phyloP scores from a whole-genome alignment of 2,888 invertebrate genomes.

The Andrena praecox region DNA sequence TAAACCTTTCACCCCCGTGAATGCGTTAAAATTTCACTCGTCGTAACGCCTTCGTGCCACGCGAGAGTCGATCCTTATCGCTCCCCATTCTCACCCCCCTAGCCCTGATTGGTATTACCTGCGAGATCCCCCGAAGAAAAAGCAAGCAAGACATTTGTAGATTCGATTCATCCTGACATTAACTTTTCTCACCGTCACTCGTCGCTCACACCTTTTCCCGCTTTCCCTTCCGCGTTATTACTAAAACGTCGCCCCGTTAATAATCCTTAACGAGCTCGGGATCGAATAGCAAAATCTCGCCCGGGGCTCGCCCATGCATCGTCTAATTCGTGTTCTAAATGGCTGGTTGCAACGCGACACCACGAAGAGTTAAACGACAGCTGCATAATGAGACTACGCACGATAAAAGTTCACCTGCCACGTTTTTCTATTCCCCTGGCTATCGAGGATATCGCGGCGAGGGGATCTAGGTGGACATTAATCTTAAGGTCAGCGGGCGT shows the following conservation, averaged over 20 bases:
- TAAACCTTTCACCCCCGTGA: conserved; percentile 38
- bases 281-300: conserved; percentile 3
- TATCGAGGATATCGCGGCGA: conserved; percentile 45
- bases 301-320: neutral
- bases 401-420: conserved; percentile 26
- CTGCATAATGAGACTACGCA: conserved; percentile 24
- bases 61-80: conserved; percentile 35
- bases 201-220: too few relatives aligned
- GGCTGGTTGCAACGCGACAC: conserved; percentile 29
- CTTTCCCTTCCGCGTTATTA: too few relatives aligned
- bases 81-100: neutral
- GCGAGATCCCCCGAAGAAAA: neutral
- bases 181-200: too few relatives aligned
- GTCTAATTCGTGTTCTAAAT: conserved; percentile 15
- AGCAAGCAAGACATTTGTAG: too few relatives aligned
- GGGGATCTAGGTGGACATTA: conserved; percentile 50
- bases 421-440: conserved; percentile 47
- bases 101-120: neutral
- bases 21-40: conserved; percentile 42
- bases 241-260: neutral
- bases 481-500: conserved; percentile 49
- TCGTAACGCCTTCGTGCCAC: conserved; percentile 10
- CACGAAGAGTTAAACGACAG: conserved; percentile 23
- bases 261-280: neutral
- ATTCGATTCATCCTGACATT: too few relatives aligned